These are phyloP conservation scores for Enchytraeus crypticus DNA, from an alignment of 2,888 invertebrate genomes.

Conservation along the genomic window DNA sequence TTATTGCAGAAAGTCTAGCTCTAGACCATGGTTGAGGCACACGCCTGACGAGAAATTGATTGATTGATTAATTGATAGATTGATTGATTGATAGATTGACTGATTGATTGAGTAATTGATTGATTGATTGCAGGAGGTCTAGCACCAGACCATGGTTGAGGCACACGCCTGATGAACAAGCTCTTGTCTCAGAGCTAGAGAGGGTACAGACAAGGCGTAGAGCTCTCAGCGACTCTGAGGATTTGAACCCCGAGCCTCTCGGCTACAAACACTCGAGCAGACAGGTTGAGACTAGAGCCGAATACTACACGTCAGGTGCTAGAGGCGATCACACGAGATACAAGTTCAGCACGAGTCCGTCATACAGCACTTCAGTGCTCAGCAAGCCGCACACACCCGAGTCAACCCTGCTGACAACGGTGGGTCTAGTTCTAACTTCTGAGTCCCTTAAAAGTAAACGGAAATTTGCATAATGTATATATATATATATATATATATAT, in stretches of 20 bases:
- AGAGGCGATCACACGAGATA: not conserved
- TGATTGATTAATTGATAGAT: too few species aligned
- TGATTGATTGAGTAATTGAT: too few species aligned
- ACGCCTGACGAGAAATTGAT: too few species aligned
- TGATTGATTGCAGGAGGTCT: too few species aligned
- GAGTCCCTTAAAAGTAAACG: not conserved
- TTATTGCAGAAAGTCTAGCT: too few species aligned
- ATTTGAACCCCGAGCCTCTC: slow-evolving; percentile 30
- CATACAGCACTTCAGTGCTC: not conserved
- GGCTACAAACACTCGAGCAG: not conserved
- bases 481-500: not conserved
- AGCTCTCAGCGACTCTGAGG: slow-evolving; percentile 52
- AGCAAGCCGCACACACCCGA: not conserved
- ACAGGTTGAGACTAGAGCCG: not conserved
- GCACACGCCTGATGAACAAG: slow-evolving; percentile 61
- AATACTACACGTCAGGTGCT: too few species aligned
- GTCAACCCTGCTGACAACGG: too few species aligned
- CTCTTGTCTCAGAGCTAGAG: slow-evolving; percentile 62
- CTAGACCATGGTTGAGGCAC: too few species aligned
- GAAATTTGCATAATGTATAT: not conserved
- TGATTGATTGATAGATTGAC: too few species aligned
- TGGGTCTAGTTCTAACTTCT: too few species aligned
- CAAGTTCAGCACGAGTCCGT: not conserved
- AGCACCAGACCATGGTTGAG: too few species aligned
- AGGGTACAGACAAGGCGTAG: slow-evolving; percentile 46